Base-by-base conservation (phyloP, 1,140 invertebrate species). In the Drosophila kepulauana region DNA sequence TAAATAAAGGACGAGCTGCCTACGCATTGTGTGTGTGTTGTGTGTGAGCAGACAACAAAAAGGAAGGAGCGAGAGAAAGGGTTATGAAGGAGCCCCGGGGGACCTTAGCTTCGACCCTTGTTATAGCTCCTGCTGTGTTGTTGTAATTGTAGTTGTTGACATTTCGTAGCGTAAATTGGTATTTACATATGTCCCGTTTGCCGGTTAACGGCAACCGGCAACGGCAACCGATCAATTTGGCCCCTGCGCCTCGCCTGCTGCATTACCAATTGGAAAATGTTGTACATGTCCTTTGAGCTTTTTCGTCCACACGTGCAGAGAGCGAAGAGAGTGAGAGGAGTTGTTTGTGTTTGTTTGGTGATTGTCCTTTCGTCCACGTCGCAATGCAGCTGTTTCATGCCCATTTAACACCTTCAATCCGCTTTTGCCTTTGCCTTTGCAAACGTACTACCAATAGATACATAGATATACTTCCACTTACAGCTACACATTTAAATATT, bases 401-500 rank as follows among this genome's bases (percentile, higher is more conserved):
- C 84, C 84, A 89, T 89, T 88, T 88, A 88, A 88, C 84, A 88
- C 84, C 84, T 88, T 88, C 84, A 84, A 84, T 87, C 77, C 79
- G 84, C 66, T 77, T 87, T 8, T 86, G 76, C 79, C 56, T 63
- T 68, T 66, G 57, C 57, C 48, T 62, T 54, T 70, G 49, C 48
- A 28, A 33, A 52, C 15, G 20, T 13, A 43, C 33, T 38, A 25
- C 41, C 56, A 71, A 68, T 76, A 68, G 64, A 64, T 64, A 59
- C 49, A 64, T 54, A 43, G 28, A 62, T 35, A 52, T 33, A 13
- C 5, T 43, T 43, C 54, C 41, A 48, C 30, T 20, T 43, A 51
- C 48, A 69, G 15, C n/a, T 45, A 57, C 33, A 68, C 63, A 65
- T 69, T 57, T 49, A 67, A 65, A 65, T 62, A 30, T 46, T 66